Evolutionary conservation across 1,140 invertebrate species (phyloP), one percentile per base, ranked within the genome.

Genomic region (Euura lappo): DNA sequence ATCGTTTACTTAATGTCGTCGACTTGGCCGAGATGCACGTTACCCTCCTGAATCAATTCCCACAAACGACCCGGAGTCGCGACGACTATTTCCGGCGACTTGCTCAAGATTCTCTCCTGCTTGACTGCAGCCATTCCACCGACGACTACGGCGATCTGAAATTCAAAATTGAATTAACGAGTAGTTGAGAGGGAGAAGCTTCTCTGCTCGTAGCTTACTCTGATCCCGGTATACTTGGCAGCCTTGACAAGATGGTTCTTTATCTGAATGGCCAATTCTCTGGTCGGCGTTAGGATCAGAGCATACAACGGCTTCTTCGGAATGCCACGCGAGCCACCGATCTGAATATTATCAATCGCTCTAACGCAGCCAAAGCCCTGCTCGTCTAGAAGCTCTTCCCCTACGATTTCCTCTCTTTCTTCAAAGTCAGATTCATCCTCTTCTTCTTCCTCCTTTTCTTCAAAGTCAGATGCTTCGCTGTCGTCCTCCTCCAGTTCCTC

Each of bases 31-130:
- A 97, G 87, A 89, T 96, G 94, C 28, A 88, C 81, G 81, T 96
- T 93, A 28, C 94, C 95, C 80, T 94, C 90, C 74, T 92, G 88
- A 44, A 98, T 91, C 2, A 99, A 87, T 87, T 99, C 96, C 98
- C 98, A 99, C 28, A 99, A 89, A 68, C 98, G 88, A 2, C 98
- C 98, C 1, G 98, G 98, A 11, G 98, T 99, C 0, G 96, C 98
- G 67, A 99, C 95, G 13, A 99, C 93, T 77, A 99, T 94, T 83
- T 99, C 96, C 0, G 98, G 98, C 65, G 91, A 89, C 77, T 91
- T 92, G 0, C 87, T 91, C 4, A 99, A 88, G 45, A 99, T 86
- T 77, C 98, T 88, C 83, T 96, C 93, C 86, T 99, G 98, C 82
- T 99, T 99, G 65, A 98, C 94, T 4, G 91, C 86, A 2, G 96